phyloP scores from a whole-genome alignment of 2,888 invertebrate species.

The Hirtodrosophila cameraria region DNA sequence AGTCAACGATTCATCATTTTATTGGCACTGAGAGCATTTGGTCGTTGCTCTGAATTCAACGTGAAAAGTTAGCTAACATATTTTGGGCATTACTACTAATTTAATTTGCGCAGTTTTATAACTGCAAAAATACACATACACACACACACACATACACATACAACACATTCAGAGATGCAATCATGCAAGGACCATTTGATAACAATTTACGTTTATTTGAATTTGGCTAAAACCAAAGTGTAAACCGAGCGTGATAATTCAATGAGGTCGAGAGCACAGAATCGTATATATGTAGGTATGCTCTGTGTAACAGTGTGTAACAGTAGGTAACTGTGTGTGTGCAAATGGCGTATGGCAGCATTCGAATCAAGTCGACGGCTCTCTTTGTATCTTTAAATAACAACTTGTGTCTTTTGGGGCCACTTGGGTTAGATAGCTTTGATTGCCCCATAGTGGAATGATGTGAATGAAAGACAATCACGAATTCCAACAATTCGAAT shows the following conservation, averaged over 20 bases:
- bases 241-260: conserved; percentile 74
- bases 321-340: background rate
- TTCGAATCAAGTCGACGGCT: conserved; percentile 1
- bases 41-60: conserved; percentile 6
- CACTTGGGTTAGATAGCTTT: conserved; percentile 4
- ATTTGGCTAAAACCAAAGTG: conserved; percentile 58
- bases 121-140: conserved; percentile 23
- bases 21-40: background rate
- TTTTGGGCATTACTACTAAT: conserved; percentile 55
- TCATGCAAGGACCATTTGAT: conserved; percentile 58
- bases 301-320: conserved; percentile 13
- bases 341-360: background rate
- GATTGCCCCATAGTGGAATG: conserved; percentile 14
- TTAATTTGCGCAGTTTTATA: conserved; percentile 39
- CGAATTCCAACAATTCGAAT: too few species aligned
- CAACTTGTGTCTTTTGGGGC: conserved; percentile 12
- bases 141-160: conserved; percentile 9
- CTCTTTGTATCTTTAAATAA: conserved; percentile 20
- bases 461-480: too few species aligned
- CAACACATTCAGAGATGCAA: too few species aligned
- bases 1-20: background rate
- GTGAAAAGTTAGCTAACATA: conserved; percentile 37
- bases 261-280: conserved; percentile 58
- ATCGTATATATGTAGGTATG: background rate
- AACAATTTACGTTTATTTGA: conserved; percentile 70